phyloP scores from a whole-genome alignment of 2,113 vertebrate species.

The Carollia perspicillata region DNA sequence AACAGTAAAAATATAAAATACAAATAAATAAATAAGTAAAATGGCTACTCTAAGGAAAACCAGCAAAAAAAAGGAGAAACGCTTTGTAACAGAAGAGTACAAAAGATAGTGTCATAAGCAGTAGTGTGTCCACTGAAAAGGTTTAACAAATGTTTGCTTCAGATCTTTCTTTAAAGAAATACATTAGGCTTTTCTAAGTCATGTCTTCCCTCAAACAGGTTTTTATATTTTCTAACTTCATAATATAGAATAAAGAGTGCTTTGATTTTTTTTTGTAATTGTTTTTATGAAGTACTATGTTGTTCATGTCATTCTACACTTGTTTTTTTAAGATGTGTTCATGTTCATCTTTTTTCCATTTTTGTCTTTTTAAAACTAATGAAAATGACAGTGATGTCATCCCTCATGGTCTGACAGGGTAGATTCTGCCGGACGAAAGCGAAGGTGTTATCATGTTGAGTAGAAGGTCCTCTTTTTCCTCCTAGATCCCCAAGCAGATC shows the following conservation, averaged over 20 bases:
- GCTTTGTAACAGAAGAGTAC: neutral
- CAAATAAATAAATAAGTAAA: no score
- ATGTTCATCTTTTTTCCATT: neutral
- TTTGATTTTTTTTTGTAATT: neutral
- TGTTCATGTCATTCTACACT: neutral
- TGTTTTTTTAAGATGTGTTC: neutral
- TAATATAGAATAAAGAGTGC: neutral
- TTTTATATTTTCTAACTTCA: neutral
- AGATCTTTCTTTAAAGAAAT: neutral
- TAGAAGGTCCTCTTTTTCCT: neutral
- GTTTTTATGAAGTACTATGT: neutral
- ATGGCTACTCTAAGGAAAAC: no score
- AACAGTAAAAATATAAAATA: no score
- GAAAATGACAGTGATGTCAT: neutral
- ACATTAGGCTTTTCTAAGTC: neutral
- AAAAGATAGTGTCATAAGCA: neutral
- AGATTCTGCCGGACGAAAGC: neutral
- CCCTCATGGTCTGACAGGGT: neutral
- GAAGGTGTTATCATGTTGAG: neutral
- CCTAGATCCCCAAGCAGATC: neutral
- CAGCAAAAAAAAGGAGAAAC: neutral
- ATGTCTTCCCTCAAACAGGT: neutral
- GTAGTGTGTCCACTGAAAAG: neutral
- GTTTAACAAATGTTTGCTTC: neutral
- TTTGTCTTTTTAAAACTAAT: neutral